phyloP scores from a whole-genome alignment of 2,797 vertebrate species.

The Gymnodraco acuticeps region DNA sequence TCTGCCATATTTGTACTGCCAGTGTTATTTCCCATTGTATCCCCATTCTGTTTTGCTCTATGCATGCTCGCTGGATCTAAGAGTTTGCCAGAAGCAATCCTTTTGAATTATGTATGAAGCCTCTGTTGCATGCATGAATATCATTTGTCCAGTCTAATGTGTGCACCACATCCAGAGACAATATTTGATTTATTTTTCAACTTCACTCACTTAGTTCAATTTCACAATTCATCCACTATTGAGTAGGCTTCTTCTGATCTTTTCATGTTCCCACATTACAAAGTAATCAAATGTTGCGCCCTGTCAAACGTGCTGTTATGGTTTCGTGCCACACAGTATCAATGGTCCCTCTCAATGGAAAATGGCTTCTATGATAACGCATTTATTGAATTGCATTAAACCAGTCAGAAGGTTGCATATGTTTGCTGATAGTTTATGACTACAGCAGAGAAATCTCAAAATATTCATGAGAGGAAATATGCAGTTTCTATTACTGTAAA shows the following conservation, averaged over 20 bases:
- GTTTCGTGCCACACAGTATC: slow-evolving; percentile 31
- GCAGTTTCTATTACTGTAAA: neutral
- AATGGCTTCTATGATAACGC: slow-evolving; percentile 24
- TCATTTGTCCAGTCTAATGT: slow-evolving; percentile 79
- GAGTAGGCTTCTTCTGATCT: slow-evolving; percentile 56
- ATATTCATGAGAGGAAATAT: slow-evolving; percentile 9
- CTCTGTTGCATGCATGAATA: slow-evolving; percentile 82
- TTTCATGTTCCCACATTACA: slow-evolving; percentile 55
- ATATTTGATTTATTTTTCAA: slow-evolving; percentile 81
- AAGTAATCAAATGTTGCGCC: slow-evolving; percentile 53
- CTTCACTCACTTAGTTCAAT: slow-evolving; percentile 74
- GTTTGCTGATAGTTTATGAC: slow-evolving; percentile 24
- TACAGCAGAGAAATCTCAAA: slow-evolving; percentile 12
- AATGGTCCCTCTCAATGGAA: slow-evolving; percentile 26
- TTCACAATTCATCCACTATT: slow-evolving; percentile 70
- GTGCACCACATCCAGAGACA: slow-evolving; percentile 75
- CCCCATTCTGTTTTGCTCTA: slow-evolving; percentile 71
- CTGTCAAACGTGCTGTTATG: slow-evolving; percentile 38
- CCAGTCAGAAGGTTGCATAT: slow-evolving; percentile 17
- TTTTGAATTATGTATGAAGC: slow-evolving; percentile 85
- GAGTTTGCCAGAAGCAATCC: slow-evolving; percentile 81
- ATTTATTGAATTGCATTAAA: slow-evolving; percentile 35
- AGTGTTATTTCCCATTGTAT: slow-evolving; percentile 78
- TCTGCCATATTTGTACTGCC: slow-evolving; percentile 77
- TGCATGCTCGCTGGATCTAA: slow-evolving; percentile 78